Conservation (phyloP, 2,113 vertebrate genomes). For the Passer montanus region DNA sequence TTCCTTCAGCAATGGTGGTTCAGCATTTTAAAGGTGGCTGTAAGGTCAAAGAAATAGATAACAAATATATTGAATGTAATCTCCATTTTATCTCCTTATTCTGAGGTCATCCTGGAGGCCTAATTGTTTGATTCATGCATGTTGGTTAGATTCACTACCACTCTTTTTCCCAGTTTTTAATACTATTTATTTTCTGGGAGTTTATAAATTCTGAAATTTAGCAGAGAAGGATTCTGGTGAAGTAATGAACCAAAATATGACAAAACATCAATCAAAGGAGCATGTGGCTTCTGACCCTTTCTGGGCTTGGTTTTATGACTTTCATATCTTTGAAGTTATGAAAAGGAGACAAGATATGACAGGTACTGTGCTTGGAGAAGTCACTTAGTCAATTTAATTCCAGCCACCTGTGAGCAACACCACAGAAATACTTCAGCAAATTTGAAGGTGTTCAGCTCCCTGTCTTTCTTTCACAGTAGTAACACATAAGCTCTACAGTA, state of each 20-base stretch:
- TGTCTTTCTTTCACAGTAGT: not conserved
- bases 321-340: constrained; percentile 85
- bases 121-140: not conserved
- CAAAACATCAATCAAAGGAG: constrained; percentile 72
- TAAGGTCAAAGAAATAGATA: constrained; percentile 68
- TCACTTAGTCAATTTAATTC: constrained; percentile 77
- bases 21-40: constrained; percentile 50
- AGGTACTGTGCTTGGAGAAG: constrained; percentile 82
- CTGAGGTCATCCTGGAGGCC: constrained; percentile 4
- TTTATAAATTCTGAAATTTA: constrained; percentile 51
- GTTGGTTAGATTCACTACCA: not conserved
- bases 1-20: constrained; percentile 49
- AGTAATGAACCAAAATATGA: constrained; percentile 70
- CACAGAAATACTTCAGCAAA: constrained; percentile 70
- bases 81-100: constrained; percentile 18
- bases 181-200: constrained; percentile 38
- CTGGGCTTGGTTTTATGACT: constrained; percentile 81
- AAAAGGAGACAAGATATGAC: constrained; percentile 84
- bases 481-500: not conserved
- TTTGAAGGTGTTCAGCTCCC: constrained; percentile 9
- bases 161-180: constrained; percentile 37
- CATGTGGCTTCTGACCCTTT: constrained; percentile 73
- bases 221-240: not conserved
- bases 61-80: constrained; percentile 42
- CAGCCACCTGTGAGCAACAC: constrained; percentile 59